These are phyloP conservation scores for Hydrozoanthus tunicans DNA, from an alignment of 64 coral and sea anemone genomes.

Conservation along the genomic window DNA sequence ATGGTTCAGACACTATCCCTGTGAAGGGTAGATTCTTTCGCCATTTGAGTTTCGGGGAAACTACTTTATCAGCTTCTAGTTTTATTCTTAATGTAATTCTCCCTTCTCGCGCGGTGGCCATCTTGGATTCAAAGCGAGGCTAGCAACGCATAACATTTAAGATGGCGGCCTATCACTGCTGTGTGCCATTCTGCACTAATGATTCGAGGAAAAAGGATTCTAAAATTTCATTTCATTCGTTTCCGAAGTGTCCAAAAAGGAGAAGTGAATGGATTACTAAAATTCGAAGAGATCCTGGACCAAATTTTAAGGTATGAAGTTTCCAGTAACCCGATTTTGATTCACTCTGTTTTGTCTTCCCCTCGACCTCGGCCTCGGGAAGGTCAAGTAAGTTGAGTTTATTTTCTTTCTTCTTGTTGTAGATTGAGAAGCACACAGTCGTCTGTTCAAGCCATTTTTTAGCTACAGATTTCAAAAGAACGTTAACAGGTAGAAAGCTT, in stretches of 20 bases:
- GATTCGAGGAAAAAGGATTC: background rate
- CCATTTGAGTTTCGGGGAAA: too few relatives aligned
- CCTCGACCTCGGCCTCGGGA: background rate
- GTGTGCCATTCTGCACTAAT: slow-evolving; percentile 6
- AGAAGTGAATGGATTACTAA: slow-evolving; percentile 8
- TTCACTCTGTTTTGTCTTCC: slow-evolving; percentile 3
- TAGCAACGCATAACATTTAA: background rate
- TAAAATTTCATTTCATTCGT: background rate
- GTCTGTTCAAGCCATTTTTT: background rate
- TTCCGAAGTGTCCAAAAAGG: slow-evolving; percentile 6
- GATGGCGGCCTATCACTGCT: background rate
- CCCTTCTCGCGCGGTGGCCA: background rate
- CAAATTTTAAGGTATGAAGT: background rate
- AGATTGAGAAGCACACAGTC: background rate
- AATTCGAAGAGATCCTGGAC: slow-evolving; percentile 2
- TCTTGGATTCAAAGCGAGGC: slow-evolving; percentile 4
- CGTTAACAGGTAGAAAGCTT: background rate
- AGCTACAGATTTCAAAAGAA: background rate
- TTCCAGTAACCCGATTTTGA: background rate
- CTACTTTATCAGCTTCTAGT: too few relatives aligned
- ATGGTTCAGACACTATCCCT: too few relatives aligned
- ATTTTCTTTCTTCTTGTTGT: background rate
- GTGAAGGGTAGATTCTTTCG: too few relatives aligned
- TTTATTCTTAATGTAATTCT: too few relatives aligned
- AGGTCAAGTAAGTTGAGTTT: background rate